Percentiles rank a stretch among this genome's conserved stretches.
Conservation (phyloP, 2,797 vertebrate genomes). For the Alca torda region DNA sequence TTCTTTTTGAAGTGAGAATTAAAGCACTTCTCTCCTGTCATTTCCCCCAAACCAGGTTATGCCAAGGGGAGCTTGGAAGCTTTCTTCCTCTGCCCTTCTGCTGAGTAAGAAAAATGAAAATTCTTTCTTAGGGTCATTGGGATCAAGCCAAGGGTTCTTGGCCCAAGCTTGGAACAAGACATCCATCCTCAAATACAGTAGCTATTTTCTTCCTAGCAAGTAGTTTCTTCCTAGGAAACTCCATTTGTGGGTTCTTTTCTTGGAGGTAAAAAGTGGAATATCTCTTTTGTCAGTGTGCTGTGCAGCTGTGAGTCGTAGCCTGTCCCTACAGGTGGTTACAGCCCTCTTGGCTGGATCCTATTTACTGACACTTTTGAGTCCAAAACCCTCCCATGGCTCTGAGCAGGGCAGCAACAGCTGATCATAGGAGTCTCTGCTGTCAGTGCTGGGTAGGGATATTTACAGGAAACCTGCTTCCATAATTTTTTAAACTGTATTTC, state of each 20-base stretch:
- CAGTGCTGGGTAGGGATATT: neutral
- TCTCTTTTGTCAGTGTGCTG: neutral
- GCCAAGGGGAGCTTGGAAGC: neutral
- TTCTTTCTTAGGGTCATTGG: neutral
- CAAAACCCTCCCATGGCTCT: neutral
- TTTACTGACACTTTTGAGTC: neutral
- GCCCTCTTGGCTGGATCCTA: neutral
- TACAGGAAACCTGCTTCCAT: neutral
- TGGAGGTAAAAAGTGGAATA: neutral
- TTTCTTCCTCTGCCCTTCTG: neutral
- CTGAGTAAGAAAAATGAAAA: neutral
- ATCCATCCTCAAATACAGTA: neutral
- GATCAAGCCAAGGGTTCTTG: neutral
- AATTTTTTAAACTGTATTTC: neutral
- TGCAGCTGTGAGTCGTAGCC: neutral
- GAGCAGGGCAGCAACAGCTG: neutral
- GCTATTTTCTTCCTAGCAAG: neutral
- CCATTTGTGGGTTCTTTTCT: neutral
- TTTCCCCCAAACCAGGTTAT: neutral
- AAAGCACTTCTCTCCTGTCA: neutral
- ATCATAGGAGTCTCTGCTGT: neutral
- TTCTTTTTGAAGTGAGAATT: neutral
- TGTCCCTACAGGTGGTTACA: neutral
- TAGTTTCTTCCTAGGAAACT: neutral
- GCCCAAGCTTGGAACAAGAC: neutral